A percentile compares a stretch with the other conserved stretches of the same genome.
These are phyloP conservation scores for Pipistrellus pipistrellus DNA, from an alignment of 2,797 vertebrate species.

Conservation along the genomic window DNA sequence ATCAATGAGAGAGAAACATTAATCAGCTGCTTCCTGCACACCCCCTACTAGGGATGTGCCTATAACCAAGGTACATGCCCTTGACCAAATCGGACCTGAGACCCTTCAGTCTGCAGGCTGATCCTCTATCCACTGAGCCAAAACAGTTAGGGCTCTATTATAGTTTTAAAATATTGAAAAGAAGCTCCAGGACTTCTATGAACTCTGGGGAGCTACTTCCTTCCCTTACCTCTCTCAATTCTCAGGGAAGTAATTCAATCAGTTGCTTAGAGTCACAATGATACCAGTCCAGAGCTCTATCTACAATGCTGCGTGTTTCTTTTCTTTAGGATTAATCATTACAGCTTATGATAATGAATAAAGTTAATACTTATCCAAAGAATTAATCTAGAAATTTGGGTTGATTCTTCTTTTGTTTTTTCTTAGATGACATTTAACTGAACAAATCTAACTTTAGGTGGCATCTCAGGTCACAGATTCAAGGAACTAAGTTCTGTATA, in stretches of 20 bases:
- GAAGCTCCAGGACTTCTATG: neutral
- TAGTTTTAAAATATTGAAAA: slow-evolving; percentile 33
- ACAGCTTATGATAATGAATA: neutral
- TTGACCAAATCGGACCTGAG: no score
- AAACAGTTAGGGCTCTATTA: neutral
- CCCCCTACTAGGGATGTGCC: no score
- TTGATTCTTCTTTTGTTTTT: neutral
- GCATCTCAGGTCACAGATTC: neutral
- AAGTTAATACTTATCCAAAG: slow-evolving; percentile 35
- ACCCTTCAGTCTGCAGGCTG: no score
- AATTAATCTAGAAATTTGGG: slow-evolving; percentile 4
- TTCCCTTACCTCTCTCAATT: neutral
- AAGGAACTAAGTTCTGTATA: slow-evolving; percentile 34
- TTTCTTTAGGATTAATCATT: neutral
- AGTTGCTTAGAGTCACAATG: neutral
- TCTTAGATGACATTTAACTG: neutral
- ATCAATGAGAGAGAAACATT: no score
- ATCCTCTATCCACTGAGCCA: no score
- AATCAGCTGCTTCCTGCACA: no score
- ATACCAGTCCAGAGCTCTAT: neutral
- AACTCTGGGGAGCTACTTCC: neutral
- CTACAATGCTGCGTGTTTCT: neutral
- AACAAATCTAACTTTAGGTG: slow-evolving; percentile 13
- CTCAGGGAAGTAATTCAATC: neutral
- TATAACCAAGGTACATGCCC: no score